These are phyloP conservation scores for Saccostrea glomerata DNA, from an alignment of 1,140 invertebrate genomes.

Conservation along the genomic window DNA sequence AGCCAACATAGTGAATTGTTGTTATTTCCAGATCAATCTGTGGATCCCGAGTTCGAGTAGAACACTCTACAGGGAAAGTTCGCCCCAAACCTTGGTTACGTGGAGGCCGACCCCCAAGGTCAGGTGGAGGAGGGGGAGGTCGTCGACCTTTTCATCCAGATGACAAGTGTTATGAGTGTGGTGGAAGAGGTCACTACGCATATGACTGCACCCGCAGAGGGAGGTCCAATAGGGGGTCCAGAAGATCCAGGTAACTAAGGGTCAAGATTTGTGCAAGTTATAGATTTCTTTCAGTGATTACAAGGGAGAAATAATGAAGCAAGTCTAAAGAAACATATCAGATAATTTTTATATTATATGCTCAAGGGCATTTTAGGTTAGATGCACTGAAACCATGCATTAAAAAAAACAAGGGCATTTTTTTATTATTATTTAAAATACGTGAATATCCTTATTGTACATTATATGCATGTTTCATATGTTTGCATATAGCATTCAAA, in stretches of 20 bases:
- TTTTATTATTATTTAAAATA: too few species aligned
- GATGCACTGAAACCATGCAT: neutral
- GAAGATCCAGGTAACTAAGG: neutral
- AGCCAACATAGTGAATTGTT: neutral
- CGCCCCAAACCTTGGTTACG: conserved; percentile 78
- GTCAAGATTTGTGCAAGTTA: neutral
- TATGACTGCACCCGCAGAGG: conserved; percentile 85
- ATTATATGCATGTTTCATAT: neutral
- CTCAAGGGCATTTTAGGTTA: neutral
- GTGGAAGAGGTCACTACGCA: conserved; percentile 93
- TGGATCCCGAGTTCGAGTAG: conserved; percentile 93
- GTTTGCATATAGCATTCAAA: neutral
- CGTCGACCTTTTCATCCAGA: conserved; percentile 85
- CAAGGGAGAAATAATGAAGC: neutral
- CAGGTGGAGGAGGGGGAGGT: conserved; percentile 49
- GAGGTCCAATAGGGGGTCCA: conserved; percentile 51
- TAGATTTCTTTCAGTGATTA: neutral
- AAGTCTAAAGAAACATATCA: neutral
- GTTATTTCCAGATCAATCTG: conserved; percentile 86
- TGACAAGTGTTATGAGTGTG: conserved; percentile 95
- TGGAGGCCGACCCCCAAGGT: conserved; percentile 58
- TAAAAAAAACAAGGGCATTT: neutral
- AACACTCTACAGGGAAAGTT: conserved; percentile 91
- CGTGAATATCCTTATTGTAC: neutral
- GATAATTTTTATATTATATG: neutral